These are phyloP conservation scores for Hypotaenidia okinawae DNA, from an alignment of 2,797 vertebrate species.

Conservation along the genomic window DNA sequence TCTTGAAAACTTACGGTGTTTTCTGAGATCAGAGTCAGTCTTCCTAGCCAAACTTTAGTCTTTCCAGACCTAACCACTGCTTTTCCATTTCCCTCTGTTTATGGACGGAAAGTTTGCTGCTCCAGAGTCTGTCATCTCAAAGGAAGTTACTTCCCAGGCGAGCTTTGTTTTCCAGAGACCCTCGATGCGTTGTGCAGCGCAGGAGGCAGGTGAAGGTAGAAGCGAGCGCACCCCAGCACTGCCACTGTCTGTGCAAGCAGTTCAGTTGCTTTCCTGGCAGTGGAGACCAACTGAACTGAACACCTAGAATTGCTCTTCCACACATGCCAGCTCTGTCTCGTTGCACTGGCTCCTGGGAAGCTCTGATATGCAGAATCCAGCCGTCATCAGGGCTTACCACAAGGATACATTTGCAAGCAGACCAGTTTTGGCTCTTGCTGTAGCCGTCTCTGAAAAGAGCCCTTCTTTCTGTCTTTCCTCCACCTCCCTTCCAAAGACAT, in stretches of 20 bases:
- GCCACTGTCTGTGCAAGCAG: neutral
- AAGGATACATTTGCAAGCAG: constrained; percentile 55
- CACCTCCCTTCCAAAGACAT: constrained; percentile 57
- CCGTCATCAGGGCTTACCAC: neutral
- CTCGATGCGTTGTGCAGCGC: neutral
- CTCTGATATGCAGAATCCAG: constrained; percentile 14
- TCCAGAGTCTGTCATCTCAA: neutral
- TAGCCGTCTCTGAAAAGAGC: constrained; percentile 51
- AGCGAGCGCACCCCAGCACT: rapidly evolving
- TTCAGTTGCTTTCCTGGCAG: neutral
- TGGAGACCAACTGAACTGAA: neutral
- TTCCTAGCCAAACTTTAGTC: neutral
- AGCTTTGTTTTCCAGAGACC: neutral
- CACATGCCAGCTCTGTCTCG: neutral
- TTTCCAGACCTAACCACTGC: neutral
- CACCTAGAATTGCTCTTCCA: neutral
- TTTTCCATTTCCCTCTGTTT: neutral
- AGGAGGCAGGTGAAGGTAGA: neutral
- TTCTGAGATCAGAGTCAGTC: neutral
- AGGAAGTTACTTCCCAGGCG: neutral
- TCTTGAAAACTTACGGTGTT: neutral
- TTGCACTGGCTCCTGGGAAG: constrained; percentile 37
- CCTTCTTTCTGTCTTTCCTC: constrained; percentile 57
- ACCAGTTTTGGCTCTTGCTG: constrained; percentile 28
- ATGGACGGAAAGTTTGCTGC: neutral